phyloP scores from a whole-genome alignment of 2,113 vertebrate species.

The Todiramphus saurophagus region DNA sequence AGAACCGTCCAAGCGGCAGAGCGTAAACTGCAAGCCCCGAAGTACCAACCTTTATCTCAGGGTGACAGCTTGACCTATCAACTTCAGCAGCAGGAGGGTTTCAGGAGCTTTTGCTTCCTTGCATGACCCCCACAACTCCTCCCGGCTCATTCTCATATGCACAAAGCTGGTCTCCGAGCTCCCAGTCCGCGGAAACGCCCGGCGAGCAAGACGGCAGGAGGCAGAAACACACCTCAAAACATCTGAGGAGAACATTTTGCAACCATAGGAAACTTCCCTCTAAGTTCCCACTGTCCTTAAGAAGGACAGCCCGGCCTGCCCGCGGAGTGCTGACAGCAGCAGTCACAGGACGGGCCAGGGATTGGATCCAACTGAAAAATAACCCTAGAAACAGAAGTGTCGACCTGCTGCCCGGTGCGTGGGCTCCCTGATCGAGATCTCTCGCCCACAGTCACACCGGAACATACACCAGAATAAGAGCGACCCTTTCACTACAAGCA shows the following conservation, averaged over 20 bases:
- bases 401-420: background rate
- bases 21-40: background rate
- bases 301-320: background rate
- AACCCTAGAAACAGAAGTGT: background rate
- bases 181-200: fast-evolving
- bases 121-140: fast-evolving
- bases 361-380: background rate
- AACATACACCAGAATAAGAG: background rate
- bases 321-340: background rate
- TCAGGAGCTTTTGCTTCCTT: background rate
- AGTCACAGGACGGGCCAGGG: background rate
- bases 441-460: background rate
- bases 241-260: background rate
- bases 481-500: background rate
- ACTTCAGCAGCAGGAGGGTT: background rate
- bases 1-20: background rate
- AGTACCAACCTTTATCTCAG: background rate
- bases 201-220: background rate
- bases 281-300: background rate
- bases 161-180: background rate
- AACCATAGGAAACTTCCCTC: background rate
- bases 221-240: background rate
- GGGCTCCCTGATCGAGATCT: background rate
- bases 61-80: background rate
- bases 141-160: background rate